phyloP scores from a whole-genome alignment of 2,888 invertebrate species.

The Drosophila lutescens region DNA sequence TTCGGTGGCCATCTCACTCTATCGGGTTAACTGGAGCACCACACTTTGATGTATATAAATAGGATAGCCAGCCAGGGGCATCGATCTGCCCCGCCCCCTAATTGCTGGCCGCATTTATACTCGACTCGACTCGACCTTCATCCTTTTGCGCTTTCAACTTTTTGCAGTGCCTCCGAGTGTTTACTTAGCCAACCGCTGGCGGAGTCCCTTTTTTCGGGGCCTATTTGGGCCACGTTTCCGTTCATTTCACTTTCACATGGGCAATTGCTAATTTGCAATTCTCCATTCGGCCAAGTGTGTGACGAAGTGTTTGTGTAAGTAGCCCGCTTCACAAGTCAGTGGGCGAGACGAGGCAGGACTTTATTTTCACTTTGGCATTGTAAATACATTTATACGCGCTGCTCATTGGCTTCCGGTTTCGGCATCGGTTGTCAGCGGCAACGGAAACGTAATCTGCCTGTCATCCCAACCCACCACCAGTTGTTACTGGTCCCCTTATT shows the following conservation, averaged over 20 bases:
- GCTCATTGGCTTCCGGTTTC: constrained; percentile 47
- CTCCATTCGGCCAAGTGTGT: constrained; percentile 29
- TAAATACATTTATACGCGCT: constrained; percentile 50
- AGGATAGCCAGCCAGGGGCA: constrained; percentile 34
- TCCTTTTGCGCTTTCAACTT: constrained; percentile 22
- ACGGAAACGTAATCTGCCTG: constrained; percentile 79
- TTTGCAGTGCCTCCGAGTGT: constrained; percentile 14
- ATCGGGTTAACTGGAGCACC: constrained; percentile 24
- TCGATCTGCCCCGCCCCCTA: constrained; percentile 41
- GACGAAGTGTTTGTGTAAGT: constrained; percentile 35
- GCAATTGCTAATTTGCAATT: constrained; percentile 57
- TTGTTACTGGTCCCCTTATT: constrained; percentile 11
- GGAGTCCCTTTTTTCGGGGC: constrained; percentile 24
- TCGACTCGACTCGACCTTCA: constrained; percentile 38
- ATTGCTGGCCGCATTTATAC: constrained; percentile 48
- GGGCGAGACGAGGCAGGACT: constrained; percentile 25
- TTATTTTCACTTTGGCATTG: constrained; percentile 49
- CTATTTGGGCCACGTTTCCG: constrained; percentile 41
- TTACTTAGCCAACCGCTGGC: constrained; percentile 25
- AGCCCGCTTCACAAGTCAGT: constrained; percentile 32
- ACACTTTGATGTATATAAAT: constrained; percentile 68
- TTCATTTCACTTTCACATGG: constrained; percentile 44
- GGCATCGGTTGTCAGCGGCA: constrained; percentile 64
- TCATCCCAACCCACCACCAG: constrained; percentile 59
- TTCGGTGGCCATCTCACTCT: not conserved